These are phyloP conservation scores for Panzeria rudis DNA, from an alignment of 2,888 invertebrate genomes.

Conservation along the genomic window DNA sequence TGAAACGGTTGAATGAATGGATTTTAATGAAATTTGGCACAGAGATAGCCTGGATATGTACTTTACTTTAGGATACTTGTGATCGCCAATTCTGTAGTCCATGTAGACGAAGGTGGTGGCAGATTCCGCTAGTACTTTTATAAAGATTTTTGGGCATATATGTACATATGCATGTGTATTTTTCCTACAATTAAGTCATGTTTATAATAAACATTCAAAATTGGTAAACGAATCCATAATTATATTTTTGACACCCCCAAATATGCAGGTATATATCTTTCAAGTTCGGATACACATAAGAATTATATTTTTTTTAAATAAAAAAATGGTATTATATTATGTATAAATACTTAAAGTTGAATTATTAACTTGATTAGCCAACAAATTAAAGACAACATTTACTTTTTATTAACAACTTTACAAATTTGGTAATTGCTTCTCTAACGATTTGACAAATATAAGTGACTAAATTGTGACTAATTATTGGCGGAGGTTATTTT, in stretches of 20 bases:
- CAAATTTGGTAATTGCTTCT: slow-evolving; percentile 57
- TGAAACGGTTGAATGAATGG: no score
- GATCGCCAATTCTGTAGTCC: no score
- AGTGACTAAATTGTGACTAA: slow-evolving; percentile 55
- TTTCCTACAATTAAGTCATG: slow-evolving; percentile 6
- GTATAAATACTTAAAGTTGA: neutral
- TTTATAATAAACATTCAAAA: slow-evolving; percentile 28
- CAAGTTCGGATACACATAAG: neutral
- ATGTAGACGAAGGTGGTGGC: no score
- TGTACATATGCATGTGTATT: no score
- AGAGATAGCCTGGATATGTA: no score
- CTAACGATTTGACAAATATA: slow-evolving; percentile 23
- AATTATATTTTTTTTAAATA: neutral
- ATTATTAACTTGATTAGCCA: slow-evolving; percentile 43
- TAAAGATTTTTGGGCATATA: no score
- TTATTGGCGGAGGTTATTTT: slow-evolving; percentile 25
- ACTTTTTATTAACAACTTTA: slow-evolving; percentile 51
- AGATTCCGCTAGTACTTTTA: no score
- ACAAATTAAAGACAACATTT: slow-evolving; percentile 45
- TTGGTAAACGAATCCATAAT: neutral
- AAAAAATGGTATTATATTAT: neutral
- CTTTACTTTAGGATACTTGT: no score
- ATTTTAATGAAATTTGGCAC: no score
- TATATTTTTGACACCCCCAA: slow-evolving; percentile 29
- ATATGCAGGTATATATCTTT: neutral